These are phyloP conservation scores for Drosophila ananassae DNA, from an alignment of 1,140 invertebrate species.

Conservation along the genomic window DNA sequence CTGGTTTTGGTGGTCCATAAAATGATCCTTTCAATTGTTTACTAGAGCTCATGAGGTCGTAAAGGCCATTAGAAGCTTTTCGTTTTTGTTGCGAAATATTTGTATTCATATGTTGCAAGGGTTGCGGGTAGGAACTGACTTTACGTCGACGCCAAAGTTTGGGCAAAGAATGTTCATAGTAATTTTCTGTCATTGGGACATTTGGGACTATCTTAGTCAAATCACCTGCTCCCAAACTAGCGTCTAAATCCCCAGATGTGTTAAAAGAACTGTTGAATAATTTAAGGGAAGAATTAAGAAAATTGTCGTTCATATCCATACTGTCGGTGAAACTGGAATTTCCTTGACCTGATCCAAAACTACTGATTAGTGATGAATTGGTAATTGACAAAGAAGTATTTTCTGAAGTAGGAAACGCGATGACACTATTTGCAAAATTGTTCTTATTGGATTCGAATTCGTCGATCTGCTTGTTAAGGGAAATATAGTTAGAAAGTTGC, in stretches of 20 bases:
- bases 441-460: slow-evolving; percentile 41
- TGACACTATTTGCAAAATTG: background rate
- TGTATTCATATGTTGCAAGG: slow-evolving; percentile 19
- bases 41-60: slow-evolving; percentile 51
- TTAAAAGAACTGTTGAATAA: slow-evolving; percentile 69
- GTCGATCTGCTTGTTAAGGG: slow-evolving; percentile 39
- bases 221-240: slow-evolving; percentile 43
- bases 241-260: slow-evolving; percentile 64
- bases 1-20: slow-evolving; percentile 83
- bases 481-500: background rate
- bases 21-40: slow-evolving; percentile 46
- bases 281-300: slow-evolving; percentile 50
- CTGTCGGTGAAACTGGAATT: slow-evolving; percentile 44
- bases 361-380: slow-evolving; percentile 52
- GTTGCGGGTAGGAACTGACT: slow-evolving; percentile 41
- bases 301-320: slow-evolving; percentile 65
- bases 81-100: slow-evolving; percentile 10
- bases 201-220: slow-evolving; percentile 44
- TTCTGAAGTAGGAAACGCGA: background rate
- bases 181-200: slow-evolving; percentile 26
- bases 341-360: slow-evolving; percentile 21
- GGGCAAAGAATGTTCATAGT: slow-evolving; percentile 34
- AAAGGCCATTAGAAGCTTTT: slow-evolving; percentile 25
- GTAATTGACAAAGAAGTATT: slow-evolving; percentile 38
- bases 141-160: slow-evolving; percentile 69